Evolutionary conservation across 2,888 invertebrate genomes (phyloP).

Genomic region (Allophyes oxyacanthae): DNA sequence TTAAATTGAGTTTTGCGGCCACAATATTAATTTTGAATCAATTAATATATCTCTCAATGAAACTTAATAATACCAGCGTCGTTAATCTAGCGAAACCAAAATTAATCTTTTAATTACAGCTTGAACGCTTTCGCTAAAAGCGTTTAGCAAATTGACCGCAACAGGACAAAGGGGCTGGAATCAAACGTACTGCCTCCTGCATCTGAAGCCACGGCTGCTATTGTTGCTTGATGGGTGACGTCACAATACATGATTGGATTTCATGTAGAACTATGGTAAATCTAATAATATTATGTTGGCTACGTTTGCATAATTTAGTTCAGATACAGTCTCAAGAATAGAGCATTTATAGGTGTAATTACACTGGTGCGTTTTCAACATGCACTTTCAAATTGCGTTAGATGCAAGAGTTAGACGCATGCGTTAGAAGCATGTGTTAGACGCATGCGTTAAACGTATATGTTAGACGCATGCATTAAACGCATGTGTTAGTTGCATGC

Average conservation of each 20-base stretch:
- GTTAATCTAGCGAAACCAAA: constrained; percentile 17
- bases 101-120: constrained; percentile 30
- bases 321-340: not conserved
- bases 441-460: too few species aligned
- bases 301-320: constrained; percentile 24
- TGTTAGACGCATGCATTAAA: too few species aligned
- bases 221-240: constrained; percentile 30
- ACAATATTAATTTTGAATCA: not conserved
- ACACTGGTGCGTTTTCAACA: too few species aligned
- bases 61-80: constrained; percentile 1
- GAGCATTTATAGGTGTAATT: too few species aligned
- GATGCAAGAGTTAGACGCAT: too few species aligned
- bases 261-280: constrained; percentile 17
- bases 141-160: constrained; percentile 32
- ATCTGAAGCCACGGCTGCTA: constrained; percentile 1
- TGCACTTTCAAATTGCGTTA: too few species aligned
- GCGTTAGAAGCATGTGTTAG: too few species aligned
- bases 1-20: too few species aligned
- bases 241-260: constrained; percentile 41
- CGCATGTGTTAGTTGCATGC: too few species aligned
- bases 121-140: constrained; percentile 33
- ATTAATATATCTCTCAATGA: not conserved
- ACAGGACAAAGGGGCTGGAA: constrained; percentile 30
- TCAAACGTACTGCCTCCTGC: constrained; percentile 14
- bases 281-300: constrained; percentile 6